These are phyloP conservation scores for Phrynocephalus guinanensis DNA, from an alignment of 2,797 vertebrate species.

Conservation along the genomic window DNA sequence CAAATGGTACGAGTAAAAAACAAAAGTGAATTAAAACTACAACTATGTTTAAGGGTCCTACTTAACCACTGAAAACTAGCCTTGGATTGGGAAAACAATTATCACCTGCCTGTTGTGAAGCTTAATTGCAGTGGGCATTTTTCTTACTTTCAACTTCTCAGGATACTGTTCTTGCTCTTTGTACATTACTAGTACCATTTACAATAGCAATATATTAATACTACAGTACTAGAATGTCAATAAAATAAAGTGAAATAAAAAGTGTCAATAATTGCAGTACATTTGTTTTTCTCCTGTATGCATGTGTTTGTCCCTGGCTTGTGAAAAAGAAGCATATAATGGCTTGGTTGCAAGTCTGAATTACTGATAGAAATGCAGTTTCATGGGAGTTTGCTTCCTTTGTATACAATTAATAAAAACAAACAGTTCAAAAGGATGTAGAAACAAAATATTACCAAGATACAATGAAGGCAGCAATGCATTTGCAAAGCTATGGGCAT, in stretches of 20 bases:
- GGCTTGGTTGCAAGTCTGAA: slow-evolving; percentile 10
- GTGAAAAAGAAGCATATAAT: slow-evolving; percentile 38
- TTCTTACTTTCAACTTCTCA: neutral
- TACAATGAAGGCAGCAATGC: neutral
- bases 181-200: neutral
- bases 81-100: slow-evolving; percentile 12
- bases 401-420: slow-evolving; percentile 16
- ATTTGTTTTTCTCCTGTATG: neutral
- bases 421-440: neutral
- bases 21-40: slow-evolving; percentile 53
- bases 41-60: slow-evolving; percentile 45
- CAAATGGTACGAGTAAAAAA: neutral
- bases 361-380: neutral
- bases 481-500: neutral
- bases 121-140: slow-evolving; percentile 47
- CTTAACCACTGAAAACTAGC: slow-evolving; percentile 56
- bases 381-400: slow-evolving; percentile 1
- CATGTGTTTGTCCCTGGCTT: slow-evolving; percentile 28
- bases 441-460: neutral
- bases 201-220: slow-evolving; percentile 17
- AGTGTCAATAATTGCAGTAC: slow-evolving; percentile 16
- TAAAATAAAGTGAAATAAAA: neutral
- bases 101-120: slow-evolving; percentile 25
- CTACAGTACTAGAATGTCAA: slow-evolving; percentile 24
- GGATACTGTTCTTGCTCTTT: neutral